Base-by-base conservation (phyloP, 92 coral and sea anemone genomes). In the Epizoanthus stellaris region DNA sequence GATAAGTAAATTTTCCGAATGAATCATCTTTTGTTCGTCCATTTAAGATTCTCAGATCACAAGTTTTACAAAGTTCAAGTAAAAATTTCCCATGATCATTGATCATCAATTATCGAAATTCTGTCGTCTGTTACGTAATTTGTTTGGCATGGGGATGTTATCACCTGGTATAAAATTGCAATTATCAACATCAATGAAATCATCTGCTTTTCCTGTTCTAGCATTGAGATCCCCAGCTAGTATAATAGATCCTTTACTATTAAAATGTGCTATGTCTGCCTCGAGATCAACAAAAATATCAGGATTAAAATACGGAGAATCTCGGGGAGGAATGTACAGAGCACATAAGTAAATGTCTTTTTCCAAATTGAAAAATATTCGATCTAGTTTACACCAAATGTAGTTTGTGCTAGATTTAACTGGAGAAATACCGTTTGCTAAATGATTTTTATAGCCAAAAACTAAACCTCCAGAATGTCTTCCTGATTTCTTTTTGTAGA, bases 21-120 rank as follows among this genome's bases (percentile, higher is more conserved):
- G 89, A 85, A 38, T 53, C 85, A 0, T 77, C 89, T 17, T 67
- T 63, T n/a, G 75, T 65, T 52, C 89, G 52, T 6, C 89, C 89
- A 54, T 86, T 85, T 36, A 77, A 45, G 17, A 79, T 86, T 86
- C 85, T 49, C 7, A 86, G 39, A 69, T 86, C 89, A 34, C 82
- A 34, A 12, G 77, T 10, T 56, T 86, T 86, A 39, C 85, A 86
- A 39, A 76, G 64, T 20, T 86, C 89, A 3, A 76, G 70, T 67
- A 77, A 3, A 8, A 47, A 6, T 77, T 77, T 65, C 17, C 85
- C 89, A 67, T 67, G 77, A 25, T 56, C 74, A 43, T 75, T 85
- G 30, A 64, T 59, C 7, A 25, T 52, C n/a, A n/a, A 52, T 10
- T 21, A 38, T 77, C 77, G 21, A 53, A 76, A 45, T 76, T 77